Conservation (phyloP, 2,888 invertebrate species). For the Tubiluchus corallicola region DNA sequence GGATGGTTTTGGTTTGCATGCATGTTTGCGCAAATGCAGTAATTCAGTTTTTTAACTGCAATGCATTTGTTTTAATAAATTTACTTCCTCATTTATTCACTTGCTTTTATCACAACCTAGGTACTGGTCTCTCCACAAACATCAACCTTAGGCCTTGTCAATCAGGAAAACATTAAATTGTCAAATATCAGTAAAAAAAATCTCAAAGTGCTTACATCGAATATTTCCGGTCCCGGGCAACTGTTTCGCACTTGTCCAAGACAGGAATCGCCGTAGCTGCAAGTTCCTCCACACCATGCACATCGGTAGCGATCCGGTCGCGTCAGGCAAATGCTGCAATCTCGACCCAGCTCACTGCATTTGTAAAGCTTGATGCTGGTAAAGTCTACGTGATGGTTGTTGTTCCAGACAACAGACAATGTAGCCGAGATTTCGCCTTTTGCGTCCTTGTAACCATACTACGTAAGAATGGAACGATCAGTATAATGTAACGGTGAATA, state of each 20-base stretch:
- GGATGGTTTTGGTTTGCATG: no score
- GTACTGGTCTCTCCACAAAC: no score
- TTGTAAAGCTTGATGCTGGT: constrained; percentile 65
- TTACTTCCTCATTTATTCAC: no score
- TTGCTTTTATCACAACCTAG: no score
- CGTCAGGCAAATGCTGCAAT: constrained; percentile 89
- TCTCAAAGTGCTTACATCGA: constrained; percentile 42
- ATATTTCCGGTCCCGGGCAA: constrained; percentile 76
- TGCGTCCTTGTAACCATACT: constrained; percentile 50
- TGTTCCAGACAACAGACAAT: constrained; percentile 80
- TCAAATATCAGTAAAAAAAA: constrained; percentile 4
- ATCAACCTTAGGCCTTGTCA: no score
- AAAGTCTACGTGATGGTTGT: constrained; percentile 75
- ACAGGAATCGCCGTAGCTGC: constrained; percentile 58
- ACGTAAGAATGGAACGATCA: constrained; percentile 38
- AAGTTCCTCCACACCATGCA: constrained; percentile 75
- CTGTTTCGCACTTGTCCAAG: constrained; percentile 56
- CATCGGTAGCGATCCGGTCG: constrained; percentile 68
- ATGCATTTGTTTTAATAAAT: no score
- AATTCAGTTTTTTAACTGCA: no score
- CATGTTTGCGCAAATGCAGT: no score
- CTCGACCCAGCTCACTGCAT: constrained; percentile 83
- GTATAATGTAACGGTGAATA: no score
- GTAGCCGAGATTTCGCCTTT: constrained; percentile 64
- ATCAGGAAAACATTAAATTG: no score